A percentile compares a stretch with the other conserved stretches of the same genome.
phyloP scores from a whole-genome alignment of 1,140 invertebrate species.

The Rhopalosiphum padi region DNA sequence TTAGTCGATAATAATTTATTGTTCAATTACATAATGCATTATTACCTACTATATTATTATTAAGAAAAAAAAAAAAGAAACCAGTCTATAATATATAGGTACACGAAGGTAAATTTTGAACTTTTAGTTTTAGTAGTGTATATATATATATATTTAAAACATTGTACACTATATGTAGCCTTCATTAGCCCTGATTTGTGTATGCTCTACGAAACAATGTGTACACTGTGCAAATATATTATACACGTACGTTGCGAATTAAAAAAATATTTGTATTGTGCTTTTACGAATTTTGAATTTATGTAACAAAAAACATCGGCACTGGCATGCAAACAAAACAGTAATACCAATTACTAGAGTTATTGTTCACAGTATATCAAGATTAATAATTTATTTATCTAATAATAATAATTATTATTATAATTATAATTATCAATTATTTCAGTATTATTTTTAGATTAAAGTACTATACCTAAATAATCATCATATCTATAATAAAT shows the following conservation, averaged over 20 bases:
- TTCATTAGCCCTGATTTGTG: neutral
- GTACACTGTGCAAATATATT: neutral
- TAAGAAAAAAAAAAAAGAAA: neutral
- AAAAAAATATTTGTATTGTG: slow-evolving; percentile 19
- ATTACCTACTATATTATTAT: neutral
- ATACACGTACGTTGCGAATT: neutral
- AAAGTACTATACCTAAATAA: neutral
- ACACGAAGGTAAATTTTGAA: neutral
- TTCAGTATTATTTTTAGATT: neutral
- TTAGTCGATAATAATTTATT: neutral
- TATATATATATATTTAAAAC: neutral
- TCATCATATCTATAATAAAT: neutral
- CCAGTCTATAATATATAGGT: neutral
- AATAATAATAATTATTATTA: neutral
- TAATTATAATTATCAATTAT: neutral
- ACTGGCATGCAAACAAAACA: neutral
- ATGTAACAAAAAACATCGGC: neutral
- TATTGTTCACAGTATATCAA: neutral
- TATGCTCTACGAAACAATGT: neutral
- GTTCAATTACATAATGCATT: neutral
- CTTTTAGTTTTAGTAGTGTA: neutral
- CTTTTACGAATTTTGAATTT: neutral
- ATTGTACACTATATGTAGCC: neutral
- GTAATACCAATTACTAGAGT: slow-evolving; percentile 5
- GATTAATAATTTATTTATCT: neutral